A percentile compares a stretch with the other conserved stretches of the same genome.
These are phyloP conservation scores for Epistrophe grossulariae DNA, from an alignment of 2,888 invertebrate genomes.

Conservation along the genomic window DNA sequence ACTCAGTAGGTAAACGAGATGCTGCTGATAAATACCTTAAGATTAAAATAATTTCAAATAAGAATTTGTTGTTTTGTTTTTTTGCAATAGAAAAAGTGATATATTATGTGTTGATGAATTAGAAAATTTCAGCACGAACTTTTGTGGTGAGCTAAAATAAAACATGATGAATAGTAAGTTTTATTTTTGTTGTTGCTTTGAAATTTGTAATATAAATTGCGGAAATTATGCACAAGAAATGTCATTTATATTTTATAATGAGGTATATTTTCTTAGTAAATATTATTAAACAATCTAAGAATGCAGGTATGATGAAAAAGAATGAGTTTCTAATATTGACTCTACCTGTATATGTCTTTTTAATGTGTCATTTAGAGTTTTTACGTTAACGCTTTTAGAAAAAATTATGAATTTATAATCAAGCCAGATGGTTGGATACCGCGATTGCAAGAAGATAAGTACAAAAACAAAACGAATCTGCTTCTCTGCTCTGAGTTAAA, in stretches of 20 bases:
- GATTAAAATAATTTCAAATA: background rate
- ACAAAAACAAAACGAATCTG: too few species aligned
- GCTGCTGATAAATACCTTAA: background rate
- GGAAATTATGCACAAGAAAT: conserved; percentile 17
- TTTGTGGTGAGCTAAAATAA: conserved; percentile 11
- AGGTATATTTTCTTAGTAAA: background rate
- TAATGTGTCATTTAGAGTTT: background rate
- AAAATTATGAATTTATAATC: background rate
- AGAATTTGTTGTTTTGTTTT: background rate
- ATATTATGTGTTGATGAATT: conserved; percentile 16
- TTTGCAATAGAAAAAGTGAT: background rate
- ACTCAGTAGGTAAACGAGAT: background rate
- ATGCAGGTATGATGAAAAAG: background rate
- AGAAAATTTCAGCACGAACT: conserved; percentile 20
- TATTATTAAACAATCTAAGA: background rate
- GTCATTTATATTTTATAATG: background rate
- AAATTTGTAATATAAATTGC: conserved; percentile 6
- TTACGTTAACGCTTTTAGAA: background rate
- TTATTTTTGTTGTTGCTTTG: background rate
- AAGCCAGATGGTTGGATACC: background rate
- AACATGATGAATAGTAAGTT: conserved; percentile 27
- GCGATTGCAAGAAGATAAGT: too few species aligned
- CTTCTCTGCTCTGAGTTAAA: too few species aligned
- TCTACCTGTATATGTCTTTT: background rate
- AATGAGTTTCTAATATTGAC: background rate